A percentile compares a stretch with the other conserved stretches of the same genome.
These are phyloP conservation scores for Alfaro cultratus DNA, from an alignment of 2,797 vertebrate species.

Conservation along the genomic window DNA sequence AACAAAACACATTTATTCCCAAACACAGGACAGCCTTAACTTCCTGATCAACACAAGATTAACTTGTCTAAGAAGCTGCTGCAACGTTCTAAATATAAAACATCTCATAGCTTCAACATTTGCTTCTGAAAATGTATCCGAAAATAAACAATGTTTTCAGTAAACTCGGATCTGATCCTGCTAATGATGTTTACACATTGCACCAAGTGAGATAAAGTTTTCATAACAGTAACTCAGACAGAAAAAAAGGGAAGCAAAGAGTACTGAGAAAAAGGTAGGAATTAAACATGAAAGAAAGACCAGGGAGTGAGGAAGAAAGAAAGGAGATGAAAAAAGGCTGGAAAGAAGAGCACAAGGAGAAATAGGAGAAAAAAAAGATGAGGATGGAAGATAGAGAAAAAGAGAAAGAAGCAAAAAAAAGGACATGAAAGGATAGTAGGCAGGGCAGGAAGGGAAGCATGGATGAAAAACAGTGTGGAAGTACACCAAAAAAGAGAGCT, in stretches of 20 bases:
- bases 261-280: not conserved
- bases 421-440: not conserved
- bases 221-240: not conserved
- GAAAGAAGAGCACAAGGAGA: not conserved
- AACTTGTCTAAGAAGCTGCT: not conserved
- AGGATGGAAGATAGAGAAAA: not conserved
- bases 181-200: not conserved
- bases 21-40: not conserved
- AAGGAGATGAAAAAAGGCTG: not conserved
- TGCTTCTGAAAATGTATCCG: too few species aligned
- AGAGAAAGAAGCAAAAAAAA: not conserved
- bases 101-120: too few species aligned
- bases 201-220: not conserved
- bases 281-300: not conserved
- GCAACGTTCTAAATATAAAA: too few species aligned
- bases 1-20: not conserved
- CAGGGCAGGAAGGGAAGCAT: not conserved
- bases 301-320: not conserved
- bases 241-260: not conserved
- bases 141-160: not conserved
- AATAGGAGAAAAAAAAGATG: not conserved
- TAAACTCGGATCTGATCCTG: not conserved
- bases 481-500: not conserved
- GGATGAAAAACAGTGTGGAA: not conserved
- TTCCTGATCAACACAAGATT: not conserved